Evolutionary conservation across 2,888 invertebrate genomes (phyloP), one percentile per base, ranked within the genome.

Genomic region (Melanostoma scalare): DNA sequence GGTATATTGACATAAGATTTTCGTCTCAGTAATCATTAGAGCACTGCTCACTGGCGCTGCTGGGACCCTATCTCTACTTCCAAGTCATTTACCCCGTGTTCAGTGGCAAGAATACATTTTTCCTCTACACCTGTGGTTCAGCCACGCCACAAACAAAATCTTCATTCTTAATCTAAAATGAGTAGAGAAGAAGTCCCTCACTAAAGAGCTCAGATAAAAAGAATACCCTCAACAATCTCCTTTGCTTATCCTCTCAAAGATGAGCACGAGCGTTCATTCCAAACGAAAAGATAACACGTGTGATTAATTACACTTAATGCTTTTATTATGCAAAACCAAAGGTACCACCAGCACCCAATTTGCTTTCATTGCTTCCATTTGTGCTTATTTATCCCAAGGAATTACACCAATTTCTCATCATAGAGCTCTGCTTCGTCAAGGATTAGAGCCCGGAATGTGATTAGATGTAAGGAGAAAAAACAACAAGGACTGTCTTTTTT

Each of bases 261-360:
- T 74, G 78, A 78, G 61, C 84, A 76, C 52, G 65, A 78, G 72
- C 84, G 72, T 67, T 77, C 77, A 77, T 77, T 77, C 20, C 63
- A 48, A 71, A 61, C 52, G 68, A 79, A 65, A 65, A 84, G 79
- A 84, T 84, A 84, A 75, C 79, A 61, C 79, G 63, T 71, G 78
- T 84, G 84, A 84, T 84, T 84, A 84, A 84, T 84, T 84, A 79
- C 79, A 69, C 84, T 65, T 84, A 84, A 84, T 84, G 79, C 79
- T 71, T 78, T 84, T 84, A 75, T 84, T 84, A 84, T 84, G 84
- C 84, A 84, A 84, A 84, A 79, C 84, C 84, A 79, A 65, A 55
- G 71, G 65, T 72, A 84, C 82, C 79, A 53, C 35, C 72, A 72
- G 68, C 72, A 74, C 84, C 79, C 79, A 84, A 84, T 84, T 84